phyloP scores from a whole-genome alignment of 2,797 vertebrate genomes.

The Coccyzus lansbergi region DNA sequence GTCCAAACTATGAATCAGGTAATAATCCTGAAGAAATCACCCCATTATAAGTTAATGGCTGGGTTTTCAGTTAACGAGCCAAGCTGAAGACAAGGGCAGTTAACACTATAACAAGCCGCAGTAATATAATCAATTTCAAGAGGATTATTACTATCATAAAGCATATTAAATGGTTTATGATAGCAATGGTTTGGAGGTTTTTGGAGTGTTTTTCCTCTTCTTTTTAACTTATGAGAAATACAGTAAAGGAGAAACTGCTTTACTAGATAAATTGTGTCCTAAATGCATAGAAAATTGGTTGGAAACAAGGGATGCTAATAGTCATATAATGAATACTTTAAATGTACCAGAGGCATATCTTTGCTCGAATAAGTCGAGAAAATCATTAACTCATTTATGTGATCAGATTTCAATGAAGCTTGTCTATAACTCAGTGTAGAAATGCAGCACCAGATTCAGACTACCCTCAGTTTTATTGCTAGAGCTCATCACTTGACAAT shows the following conservation, averaged over 20 bases:
- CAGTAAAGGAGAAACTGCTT: conserved; percentile 39
- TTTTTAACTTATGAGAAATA: neutral
- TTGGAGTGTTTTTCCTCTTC: neutral
- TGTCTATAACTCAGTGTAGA: neutral
- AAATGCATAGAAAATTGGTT: no score
- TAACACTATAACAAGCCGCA: conserved; percentile 62
- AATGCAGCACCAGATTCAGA: neutral
- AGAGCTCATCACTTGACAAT: neutral
- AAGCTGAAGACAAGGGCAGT: conserved; percentile 54
- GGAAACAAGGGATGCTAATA: neutral
- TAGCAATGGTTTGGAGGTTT: neutral
- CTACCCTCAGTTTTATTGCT: neutral
- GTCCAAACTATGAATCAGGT: neutral
- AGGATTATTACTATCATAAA: conserved; percentile 50
- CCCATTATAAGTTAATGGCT: conserved; percentile 19
- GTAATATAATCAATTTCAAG: conserved; percentile 61
- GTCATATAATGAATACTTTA: conserved; percentile 39
- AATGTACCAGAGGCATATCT: conserved; percentile 16
- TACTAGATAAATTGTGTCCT: conserved; percentile 44
- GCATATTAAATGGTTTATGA: conserved; percentile 58
- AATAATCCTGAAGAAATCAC: conserved; percentile 58
- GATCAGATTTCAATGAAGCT: conserved; percentile 1
- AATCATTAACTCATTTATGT: neutral
- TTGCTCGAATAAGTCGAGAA: neutral
- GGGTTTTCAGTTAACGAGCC: conserved; percentile 56